Conservation (phyloP, 2,797 vertebrate genomes). For the Sebastes minor region DNA sequence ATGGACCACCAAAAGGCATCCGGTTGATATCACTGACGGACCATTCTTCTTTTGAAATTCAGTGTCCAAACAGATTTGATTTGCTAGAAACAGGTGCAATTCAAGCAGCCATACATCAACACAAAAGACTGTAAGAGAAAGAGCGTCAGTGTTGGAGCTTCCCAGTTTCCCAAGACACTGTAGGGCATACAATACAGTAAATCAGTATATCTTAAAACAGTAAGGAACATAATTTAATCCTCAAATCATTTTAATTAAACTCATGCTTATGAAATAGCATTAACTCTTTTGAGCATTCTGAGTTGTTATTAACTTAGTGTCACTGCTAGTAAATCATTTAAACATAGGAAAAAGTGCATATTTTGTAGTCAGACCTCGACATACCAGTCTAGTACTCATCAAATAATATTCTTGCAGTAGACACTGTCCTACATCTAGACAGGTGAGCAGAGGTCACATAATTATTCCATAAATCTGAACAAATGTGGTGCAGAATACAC, state of each 20-base stretch:
- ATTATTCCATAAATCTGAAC: constrained; percentile 6
- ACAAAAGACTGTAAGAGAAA: background rate
- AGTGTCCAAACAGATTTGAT: constrained; percentile 26
- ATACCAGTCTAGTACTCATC: background rate
- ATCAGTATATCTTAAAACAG: background rate
- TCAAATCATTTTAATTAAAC: background rate
- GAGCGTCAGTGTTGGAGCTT: background rate
- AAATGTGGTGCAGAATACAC: constrained; percentile 23
- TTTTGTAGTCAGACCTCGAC: background rate
- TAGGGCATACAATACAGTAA: background rate
- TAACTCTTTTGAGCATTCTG: background rate
- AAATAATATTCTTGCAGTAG: background rate
- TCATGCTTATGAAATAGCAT: background rate
- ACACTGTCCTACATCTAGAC: background rate
- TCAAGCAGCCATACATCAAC: background rate
- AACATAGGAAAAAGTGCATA: background rate
- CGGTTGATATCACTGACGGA: background rate
- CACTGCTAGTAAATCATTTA: background rate
- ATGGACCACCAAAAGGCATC: background rate
- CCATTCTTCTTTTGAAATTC: constrained; percentile 14
- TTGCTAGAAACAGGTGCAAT: constrained; percentile 10
- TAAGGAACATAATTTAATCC: background rate
- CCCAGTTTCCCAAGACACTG: background rate
- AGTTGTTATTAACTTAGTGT: background rate
- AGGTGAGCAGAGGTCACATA: background rate